Base-by-base conservation (phyloP, 2,113 vertebrate species). In the Rhinoptilus africanus region DNA sequence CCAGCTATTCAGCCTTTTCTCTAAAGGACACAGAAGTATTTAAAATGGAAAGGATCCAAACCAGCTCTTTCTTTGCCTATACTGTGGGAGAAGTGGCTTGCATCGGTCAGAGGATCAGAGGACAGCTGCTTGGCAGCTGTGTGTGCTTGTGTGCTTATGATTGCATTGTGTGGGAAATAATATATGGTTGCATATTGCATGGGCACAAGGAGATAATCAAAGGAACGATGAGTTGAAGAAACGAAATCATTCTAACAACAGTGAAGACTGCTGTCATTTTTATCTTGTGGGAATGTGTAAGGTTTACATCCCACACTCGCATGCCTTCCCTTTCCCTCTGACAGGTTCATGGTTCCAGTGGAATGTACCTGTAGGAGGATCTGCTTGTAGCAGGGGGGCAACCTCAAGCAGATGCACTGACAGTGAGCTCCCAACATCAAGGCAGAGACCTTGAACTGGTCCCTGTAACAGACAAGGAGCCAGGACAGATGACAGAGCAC, bases 361-460 rank as follows among this genome's bases (percentile, higher is more conserved):
- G 88, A 96, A 96, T 89, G 88, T 21, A 74, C 50, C 64, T 91
- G 82, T 93, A 81, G 85, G 90, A 96, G 85, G 92, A 85, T 78
- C 35, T 89, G 76, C 82, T 81, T 87, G 56, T 54, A 89, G 56
- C 37, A 74, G 32, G 83, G 54, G 39, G 50, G 72, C 45, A 80
- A 79, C 18, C 18, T 35, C 59, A 74, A 77, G 62, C 8, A 91
- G 30, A 66, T 34, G 32, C 41, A 67, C 9, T 35, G 34, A 79
- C 24, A 68, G 19, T 13, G 45, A 87, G 35, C 37, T 88, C 74
- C 23, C 45, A 78, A 6, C 34, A 56, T 26, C 47, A 86, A 93
- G 60, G 45, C 37, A 92, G 59, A 85, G 47, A 84, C 60, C 21
- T 83, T 85, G 74, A 83, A 79, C 8, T 16, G 37, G 56, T 79